Evolutionary conservation across 2,888 invertebrate genomes (phyloP), one percentile per base, ranked within the genome.

Genomic region (Biston betularia): DNA sequence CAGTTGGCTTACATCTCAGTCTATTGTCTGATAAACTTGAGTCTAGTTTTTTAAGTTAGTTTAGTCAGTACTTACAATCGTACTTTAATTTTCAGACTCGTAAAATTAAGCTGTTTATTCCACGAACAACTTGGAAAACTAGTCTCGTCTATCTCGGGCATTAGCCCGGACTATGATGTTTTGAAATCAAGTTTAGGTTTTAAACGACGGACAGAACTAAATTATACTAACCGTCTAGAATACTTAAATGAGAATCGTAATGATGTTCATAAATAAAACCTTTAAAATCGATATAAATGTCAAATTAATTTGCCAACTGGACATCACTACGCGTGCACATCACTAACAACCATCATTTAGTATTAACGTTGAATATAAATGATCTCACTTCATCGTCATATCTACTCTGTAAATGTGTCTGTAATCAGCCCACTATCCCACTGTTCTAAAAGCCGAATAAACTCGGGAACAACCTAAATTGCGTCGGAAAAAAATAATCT

Each of bases 361-460:
- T 91, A 92, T 93, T 93, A 90, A 91, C 90, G 86, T 88, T 89
- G 89, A 90, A 88, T 89, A 87, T 86, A 86, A 87, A 88, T 93
- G 93, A 93, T 93, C 93, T 93, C 93, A 93, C 89, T 89, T 84
- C 87, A 85, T 87, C 89, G 90, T 93, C 91, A 90, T 91, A 57
- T 81, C 84, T 82, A 78, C 81, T 77, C 75, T 78, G 85, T 87
- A 85, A 79, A 87, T 85, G 83, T 88, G 87, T 88, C 86, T 44
- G 53, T 53, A 53, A 50, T 24, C 12, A 42, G 42, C 54, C 54
- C 54, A 54, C 42, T 7, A 9, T 40, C 42, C 42, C 54, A 54
- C 54, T 54, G 54, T 12, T 42, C 42, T 11, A 7, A 54, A 35
- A 24, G 7, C 42, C 24, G 6, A 24, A 42, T 42, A 40, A 40